Conservation (phyloP, 2,113 vertebrate genomes). For the Coturnix japonica region DNA sequence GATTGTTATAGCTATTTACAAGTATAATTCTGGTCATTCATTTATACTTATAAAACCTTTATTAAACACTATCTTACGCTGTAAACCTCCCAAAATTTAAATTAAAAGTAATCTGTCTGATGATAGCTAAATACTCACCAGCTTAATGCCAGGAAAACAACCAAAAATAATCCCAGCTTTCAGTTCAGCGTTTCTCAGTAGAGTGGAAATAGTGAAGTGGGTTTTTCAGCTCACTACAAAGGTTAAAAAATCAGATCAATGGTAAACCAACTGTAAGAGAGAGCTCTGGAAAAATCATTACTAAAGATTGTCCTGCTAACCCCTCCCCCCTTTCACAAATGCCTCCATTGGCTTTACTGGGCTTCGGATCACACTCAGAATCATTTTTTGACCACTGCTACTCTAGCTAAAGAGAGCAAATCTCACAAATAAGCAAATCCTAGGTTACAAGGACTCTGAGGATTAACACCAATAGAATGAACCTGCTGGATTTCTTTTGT, state of each 20-base stretch:
- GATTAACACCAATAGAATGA: not conserved
- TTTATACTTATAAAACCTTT: conserved; percentile 4
- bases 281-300: conserved; percentile 54
- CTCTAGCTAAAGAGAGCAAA: conserved; percentile 28
- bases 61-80: not conserved
- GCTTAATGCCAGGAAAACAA: conserved; percentile 4
- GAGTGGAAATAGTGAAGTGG: conserved; percentile 19
- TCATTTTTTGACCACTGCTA: conserved; percentile 1
- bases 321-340: conserved; percentile 10
- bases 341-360: conserved; percentile 31
- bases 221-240: conserved; percentile 42
- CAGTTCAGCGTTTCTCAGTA: conserved; percentile 19
- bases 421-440: conserved; percentile 2
- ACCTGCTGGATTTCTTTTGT: not conserved
- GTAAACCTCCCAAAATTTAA: not conserved
- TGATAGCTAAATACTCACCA: not conserved
- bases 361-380: conserved; percentile 22
- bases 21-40: not conserved
- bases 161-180: not conserved
- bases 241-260: conserved; percentile 59
- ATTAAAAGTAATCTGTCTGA: not conserved
- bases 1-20: not conserved
- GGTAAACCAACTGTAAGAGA: conserved; percentile 37
- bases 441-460: not conserved
- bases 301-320: conserved; percentile 47